Base-by-base conservation (phyloP, 2,888 invertebrate genomes). In the Polymixis flavicincta region DNA sequence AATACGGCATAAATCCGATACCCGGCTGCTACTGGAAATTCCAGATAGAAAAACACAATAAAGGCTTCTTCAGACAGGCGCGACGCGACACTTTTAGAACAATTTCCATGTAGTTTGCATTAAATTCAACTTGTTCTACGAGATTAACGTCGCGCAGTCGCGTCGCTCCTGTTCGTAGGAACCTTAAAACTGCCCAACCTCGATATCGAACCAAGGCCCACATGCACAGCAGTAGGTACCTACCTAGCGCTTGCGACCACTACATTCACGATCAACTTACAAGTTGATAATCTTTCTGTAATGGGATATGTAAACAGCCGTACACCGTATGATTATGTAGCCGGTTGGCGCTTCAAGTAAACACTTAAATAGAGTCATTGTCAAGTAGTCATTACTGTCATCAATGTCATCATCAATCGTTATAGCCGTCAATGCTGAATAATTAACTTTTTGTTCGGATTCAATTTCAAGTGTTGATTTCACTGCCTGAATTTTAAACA, bases 401-500 rank as follows among this genome's bases (percentile, higher is more conserved):
- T 32, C 4, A 32, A 2, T 54, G 71, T 63, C 73, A 64, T 78
- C 63, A 67, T 61, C 22, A 61, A 66, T 63, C 19, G 37, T 55
- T 76, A 32, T 17, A 55, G 48, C 45, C 60, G 54, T 77, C 71
- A 42, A 14, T 60, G 37, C 54, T 71, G 71, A 65, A 78, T 78
- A 78, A 77, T 77, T 71, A 61, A 76, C 64, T 76, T 65, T 76
- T 78, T 71, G 59, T 76, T 50, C 52, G 71, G 42, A 76, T 63
- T 69, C 61, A 63, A n/a, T 76, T 55, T 69, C n/a, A 13, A 69
- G 48, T 61, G 54, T 69, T 42, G 61, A 76, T 69, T 50, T 75
- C 54, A 50, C 54, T 50, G 69, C 55, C 60, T 50, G 37, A 63
- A 75, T 75, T 74, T 57, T 54, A 66, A 48, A 63, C 45, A 25